A percentile compares a stretch with the other conserved stretches of the same genome.
These are phyloP conservation scores for Phaethon lepturus DNA, from an alignment of 2,113 vertebrate species.

Conservation along the genomic window DNA sequence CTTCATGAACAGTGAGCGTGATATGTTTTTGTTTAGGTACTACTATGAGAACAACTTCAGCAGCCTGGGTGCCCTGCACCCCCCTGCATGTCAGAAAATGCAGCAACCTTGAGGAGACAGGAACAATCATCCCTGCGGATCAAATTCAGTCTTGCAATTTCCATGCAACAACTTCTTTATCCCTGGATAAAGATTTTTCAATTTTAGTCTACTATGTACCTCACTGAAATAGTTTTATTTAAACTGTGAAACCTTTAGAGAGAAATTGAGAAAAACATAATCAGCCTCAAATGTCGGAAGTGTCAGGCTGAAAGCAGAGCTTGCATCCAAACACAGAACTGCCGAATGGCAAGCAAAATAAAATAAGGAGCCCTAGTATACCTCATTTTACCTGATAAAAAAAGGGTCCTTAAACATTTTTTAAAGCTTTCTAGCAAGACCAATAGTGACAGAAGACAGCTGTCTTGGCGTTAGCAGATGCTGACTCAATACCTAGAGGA, in stretches of 20 bases:
- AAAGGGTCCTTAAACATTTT: background rate
- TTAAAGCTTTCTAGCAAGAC: background rate
- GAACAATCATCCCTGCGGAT: fast-evolving
- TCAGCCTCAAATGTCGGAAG: background rate
- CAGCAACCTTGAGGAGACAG: background rate
- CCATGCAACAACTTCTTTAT: background rate
- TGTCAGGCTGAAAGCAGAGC: background rate
- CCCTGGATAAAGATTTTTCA: no score
- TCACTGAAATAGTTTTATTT: background rate
- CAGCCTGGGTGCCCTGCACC: background rate
- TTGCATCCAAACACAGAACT: no score
- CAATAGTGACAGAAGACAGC: background rate
- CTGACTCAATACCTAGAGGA: background rate
- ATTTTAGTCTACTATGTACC: background rate
- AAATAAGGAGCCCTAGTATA: background rate
- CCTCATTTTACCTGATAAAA: background rate
- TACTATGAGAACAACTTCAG: background rate
- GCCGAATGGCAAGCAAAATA: background rate
- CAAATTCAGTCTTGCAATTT: background rate
- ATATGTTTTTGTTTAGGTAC: background rate
- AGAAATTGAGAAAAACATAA: background rate
- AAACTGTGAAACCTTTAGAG: background rate
- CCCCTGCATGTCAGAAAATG: fast-evolving
- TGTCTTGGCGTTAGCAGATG: background rate
- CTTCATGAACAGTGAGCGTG: background rate